A percentile compares a stretch with the other conserved stretches of the same genome.
Conservation (phyloP, 1,140 invertebrate genomes). For the Delia radicum region DNA sequence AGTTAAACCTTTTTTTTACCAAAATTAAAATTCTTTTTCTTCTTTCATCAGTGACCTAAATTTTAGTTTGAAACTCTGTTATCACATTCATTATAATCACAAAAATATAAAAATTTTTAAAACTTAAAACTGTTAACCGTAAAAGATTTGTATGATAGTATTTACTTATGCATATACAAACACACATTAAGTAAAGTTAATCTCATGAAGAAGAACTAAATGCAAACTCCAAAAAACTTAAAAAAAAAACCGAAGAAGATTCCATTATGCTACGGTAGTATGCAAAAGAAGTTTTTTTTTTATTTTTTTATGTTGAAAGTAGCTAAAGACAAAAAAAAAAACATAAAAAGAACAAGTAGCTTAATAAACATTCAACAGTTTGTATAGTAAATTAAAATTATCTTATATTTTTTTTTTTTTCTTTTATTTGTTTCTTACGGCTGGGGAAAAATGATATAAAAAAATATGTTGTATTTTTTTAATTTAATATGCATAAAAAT, state of each 20-base stretch:
- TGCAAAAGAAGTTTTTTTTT: background rate
- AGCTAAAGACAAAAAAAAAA: background rate
- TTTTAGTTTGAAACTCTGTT: background rate
- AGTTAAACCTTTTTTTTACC: background rate
- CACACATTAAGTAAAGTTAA: background rate
- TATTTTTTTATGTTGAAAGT: background rate
- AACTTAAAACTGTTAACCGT: background rate
- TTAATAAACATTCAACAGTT: background rate
- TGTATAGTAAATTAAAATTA: conserved; percentile 5
- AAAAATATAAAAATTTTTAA: background rate
- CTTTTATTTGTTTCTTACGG: too few relatives aligned
- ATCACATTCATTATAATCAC: background rate
- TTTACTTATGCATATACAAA: background rate
- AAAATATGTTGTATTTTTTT: background rate
- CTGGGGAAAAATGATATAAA: background rate
- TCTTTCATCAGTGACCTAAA: background rate
- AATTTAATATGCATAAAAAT: conserved; percentile 5
- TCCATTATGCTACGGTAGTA: background rate
- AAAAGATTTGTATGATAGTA: conserved; percentile 1
- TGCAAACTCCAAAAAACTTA: background rate
- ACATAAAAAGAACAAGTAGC: background rate
- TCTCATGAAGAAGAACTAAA: background rate
- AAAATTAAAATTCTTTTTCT: background rate
- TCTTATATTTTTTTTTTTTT: background rate
- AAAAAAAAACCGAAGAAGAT: background rate